phyloP scores from a whole-genome alignment of 2,888 invertebrate genomes.

The Torymus auratus region DNA sequence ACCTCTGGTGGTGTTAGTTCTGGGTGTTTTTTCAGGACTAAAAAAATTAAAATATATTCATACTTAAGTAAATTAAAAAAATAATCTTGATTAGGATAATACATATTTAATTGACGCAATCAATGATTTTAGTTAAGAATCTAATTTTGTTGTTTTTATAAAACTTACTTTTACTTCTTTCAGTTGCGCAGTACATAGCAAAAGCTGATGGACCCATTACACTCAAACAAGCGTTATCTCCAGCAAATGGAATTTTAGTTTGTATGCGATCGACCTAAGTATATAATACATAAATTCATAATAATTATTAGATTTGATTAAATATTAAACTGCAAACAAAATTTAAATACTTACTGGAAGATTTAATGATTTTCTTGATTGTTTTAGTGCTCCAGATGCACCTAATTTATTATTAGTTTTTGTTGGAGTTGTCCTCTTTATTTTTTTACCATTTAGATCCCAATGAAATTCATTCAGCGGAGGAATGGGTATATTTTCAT shows the following conservation, averaged over 20 bases:
- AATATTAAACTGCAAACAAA: background rate
- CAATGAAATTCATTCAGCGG: constrained; percentile 38
- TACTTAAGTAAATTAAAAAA: constrained; percentile 59
- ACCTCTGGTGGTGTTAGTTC: constrained; percentile 72
- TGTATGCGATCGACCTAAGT: constrained; percentile 46
- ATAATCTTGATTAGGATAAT: background rate
- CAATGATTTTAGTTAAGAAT: background rate
- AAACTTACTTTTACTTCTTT: constrained; percentile 71
- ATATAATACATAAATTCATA: background rate
- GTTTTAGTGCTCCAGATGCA: constrained; percentile 15
- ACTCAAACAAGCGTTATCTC: constrained; percentile 42
- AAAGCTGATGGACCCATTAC: constrained; percentile 64
- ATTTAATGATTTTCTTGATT: constrained; percentile 14
- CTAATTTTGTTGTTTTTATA: background rate
- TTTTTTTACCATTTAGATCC: constrained; percentile 36
- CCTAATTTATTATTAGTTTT: constrained; percentile 20
- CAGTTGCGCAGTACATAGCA: constrained; percentile 72
- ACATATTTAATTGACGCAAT: background rate
- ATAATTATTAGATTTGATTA: background rate
- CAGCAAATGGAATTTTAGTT: constrained; percentile 58
- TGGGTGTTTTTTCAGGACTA: constrained; percentile 69
- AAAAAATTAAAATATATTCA: constrained; percentile 33
- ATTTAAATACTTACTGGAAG: constrained; percentile 9
- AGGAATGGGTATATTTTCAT: background rate
- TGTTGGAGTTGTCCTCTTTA: constrained; percentile 21